A percentile compares a stretch with the other conserved stretches of the same genome.
These are phyloP conservation scores for Timandra comae DNA, from an alignment of 2,888 invertebrate species.

Conservation along the genomic window DNA sequence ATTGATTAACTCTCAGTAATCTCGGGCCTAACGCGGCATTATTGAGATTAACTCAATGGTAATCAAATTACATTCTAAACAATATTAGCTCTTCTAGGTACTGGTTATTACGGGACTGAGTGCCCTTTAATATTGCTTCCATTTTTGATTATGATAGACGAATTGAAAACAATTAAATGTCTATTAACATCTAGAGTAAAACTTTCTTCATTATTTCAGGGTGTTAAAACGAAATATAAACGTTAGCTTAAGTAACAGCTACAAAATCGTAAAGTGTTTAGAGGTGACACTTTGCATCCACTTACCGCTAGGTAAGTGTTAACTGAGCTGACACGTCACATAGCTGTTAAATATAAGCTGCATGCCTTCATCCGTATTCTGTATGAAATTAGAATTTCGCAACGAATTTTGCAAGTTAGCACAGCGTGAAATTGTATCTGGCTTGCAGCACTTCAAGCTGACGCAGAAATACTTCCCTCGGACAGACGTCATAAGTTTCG, in stretches of 20 bases:
- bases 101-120: too few relatives aligned
- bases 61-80: background rate
- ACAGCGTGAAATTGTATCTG: constrained; percentile 72
- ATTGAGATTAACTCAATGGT: too few relatives aligned
- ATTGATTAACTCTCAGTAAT: constrained; percentile 3
- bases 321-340: constrained; percentile 28
- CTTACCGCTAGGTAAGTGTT: constrained; percentile 25
- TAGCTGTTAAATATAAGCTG: constrained; percentile 34
- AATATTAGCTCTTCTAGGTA: too few relatives aligned
- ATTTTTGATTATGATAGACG: too few relatives aligned
- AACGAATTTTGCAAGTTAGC: constrained; percentile 68
- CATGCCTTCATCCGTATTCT: constrained; percentile 42
- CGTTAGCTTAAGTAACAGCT: background rate
- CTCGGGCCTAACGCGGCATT: background rate
- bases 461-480: constrained; percentile 56
- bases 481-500: constrained; percentile 63
- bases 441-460: constrained; percentile 62
- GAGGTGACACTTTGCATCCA: constrained; percentile 16
- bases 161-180: too few relatives aligned
- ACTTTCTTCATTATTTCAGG: too few relatives aligned
- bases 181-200: too few relatives aligned
- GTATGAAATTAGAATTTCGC: constrained; percentile 65
- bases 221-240: too few relatives aligned
- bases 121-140: too few relatives aligned
- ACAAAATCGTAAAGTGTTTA: constrained; percentile 13